Evolutionary conservation across 2,888 invertebrate species (phyloP).

Genomic region (Caenorhabditis sinica): DNA sequence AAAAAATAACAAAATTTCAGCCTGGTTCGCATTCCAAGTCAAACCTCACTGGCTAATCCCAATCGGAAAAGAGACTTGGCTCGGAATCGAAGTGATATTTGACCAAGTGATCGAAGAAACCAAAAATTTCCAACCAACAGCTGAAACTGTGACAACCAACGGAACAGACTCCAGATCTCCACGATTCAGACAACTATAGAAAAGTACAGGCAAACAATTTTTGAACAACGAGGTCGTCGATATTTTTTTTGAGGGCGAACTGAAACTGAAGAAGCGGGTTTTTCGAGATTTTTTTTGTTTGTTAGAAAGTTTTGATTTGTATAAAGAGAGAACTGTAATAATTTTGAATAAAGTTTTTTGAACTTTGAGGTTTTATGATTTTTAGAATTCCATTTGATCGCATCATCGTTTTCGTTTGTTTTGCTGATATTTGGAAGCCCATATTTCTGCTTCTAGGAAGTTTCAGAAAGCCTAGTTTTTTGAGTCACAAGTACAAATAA

Average conservation of each 20-base stretch:
- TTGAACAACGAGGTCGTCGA: background rate
- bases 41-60: conserved; percentile 81
- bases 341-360: background rate
- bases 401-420: no score
- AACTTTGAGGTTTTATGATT: no score
- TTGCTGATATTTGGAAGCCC: no score
- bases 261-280: conserved; percentile 32
- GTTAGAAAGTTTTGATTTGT: conserved; percentile 19
- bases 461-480: no score
- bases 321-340: conserved; percentile 40
- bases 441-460: no score
- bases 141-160: conserved; percentile 27
- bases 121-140: conserved; percentile 62
- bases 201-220: conserved; percentile 24
- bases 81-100: conserved; percentile 75
- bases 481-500: no score
- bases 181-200: conserved; percentile 59
- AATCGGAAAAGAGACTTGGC: conserved; percentile 77
- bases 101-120: conserved; percentile 77
- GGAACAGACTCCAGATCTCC: conserved; percentile 54
- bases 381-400: no score
- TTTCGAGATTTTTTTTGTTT: conserved; percentile 12
- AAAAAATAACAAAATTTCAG: no score
- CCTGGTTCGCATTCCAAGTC: conserved; percentile 83
- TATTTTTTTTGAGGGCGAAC: background rate